Evolutionary conservation across 2,888 invertebrate genomes (phyloP).

Genomic region (Palloptera scutellata): DNA sequence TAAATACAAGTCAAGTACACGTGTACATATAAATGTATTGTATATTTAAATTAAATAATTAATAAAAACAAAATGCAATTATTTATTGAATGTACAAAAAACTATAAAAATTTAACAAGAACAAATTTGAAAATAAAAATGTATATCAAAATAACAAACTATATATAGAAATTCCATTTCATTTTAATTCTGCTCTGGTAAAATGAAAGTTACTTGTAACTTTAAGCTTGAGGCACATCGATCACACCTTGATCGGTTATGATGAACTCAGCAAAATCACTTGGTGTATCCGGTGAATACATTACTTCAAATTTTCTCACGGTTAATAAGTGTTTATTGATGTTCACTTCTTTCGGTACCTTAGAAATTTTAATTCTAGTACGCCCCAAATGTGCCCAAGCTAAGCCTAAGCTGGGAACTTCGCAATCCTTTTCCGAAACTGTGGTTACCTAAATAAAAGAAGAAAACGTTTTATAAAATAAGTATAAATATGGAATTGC

Average conservation of each 20-base stretch:
- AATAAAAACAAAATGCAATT: constrained; percentile 22
- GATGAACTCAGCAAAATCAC: constrained; percentile 64
- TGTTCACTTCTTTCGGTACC: constrained; percentile 51
- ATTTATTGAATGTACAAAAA: constrained; percentile 43
- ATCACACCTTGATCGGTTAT: constrained; percentile 66
- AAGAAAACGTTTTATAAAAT: neutral
- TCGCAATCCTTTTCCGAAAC: constrained; percentile 53
- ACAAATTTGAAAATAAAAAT: constrained; percentile 22
- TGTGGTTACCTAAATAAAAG: constrained; percentile 58
- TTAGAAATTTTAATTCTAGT: constrained; percentile 67
- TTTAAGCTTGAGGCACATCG: constrained; percentile 42
- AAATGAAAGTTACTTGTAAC: neutral
- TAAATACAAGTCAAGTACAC: neutral
- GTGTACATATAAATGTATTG: constrained; percentile 2
- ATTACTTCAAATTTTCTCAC: constrained; percentile 66
- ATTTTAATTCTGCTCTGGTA: constrained; percentile 34
- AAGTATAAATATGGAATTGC: neutral
- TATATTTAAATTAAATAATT: constrained; percentile 15
- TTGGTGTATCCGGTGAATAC: constrained; percentile 70
- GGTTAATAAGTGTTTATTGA: constrained; percentile 47
- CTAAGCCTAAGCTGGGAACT: constrained; percentile 71
- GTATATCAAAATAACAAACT: constrained; percentile 21
- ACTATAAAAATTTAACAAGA: constrained; percentile 27
- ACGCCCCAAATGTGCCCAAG: constrained; percentile 74
- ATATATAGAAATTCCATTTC: constrained; percentile 30